Base-by-base conservation (phyloP, 2,797 vertebrate species). In the Eptatretus atami region DNA sequence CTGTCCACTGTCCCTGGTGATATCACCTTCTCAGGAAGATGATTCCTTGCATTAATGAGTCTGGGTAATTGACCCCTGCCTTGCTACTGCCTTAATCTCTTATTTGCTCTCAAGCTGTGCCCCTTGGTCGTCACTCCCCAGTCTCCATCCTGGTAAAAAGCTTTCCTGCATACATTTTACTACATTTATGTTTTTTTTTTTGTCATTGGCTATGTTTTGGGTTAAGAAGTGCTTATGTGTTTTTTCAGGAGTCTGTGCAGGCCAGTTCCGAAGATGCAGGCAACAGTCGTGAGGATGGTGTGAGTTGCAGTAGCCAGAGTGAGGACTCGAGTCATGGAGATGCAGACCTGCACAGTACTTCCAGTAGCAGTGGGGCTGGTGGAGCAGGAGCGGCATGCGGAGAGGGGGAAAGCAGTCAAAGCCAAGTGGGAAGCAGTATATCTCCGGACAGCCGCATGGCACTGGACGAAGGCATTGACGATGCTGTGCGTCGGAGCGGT, bases 191-290 rank as follows among this genome's bases (percentile, higher is more conserved):
- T 63, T 64, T 44, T 65, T 65, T 65, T 52, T 52, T 19, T 12
- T 53, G 57, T 44, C 15, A 52, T 19, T 19, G 19, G 19, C 6
- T 44, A 44, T 4, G 4, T 44, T 44, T 44, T 44, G 31, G 6
- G 4, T 44, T 44, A 5, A 5, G 31, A 44, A 44, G 4, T 5
- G 6, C 6, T 44, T 2, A 44, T 44, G 4, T 44, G 3, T 44
- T 13, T 63, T 9, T 3, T 53, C 67, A 98, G 90, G 90, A 98
- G 73, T 98, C 90, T 52, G 84, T 98, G 83, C 90, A 95, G 73
- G 90, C 87, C 71, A 95, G 88, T 75, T 98, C 90, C 1, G 90
- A 98, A 10, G 90, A 98, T 74, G 95, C 90, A 15, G 88, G 85
- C 14, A 98, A 98, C 74, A 98, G 90, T 12, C 86, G 81, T n/a